Conservation (phyloP, 92 coral and sea anemone genomes). For the Nematostella vectensis region DNA sequence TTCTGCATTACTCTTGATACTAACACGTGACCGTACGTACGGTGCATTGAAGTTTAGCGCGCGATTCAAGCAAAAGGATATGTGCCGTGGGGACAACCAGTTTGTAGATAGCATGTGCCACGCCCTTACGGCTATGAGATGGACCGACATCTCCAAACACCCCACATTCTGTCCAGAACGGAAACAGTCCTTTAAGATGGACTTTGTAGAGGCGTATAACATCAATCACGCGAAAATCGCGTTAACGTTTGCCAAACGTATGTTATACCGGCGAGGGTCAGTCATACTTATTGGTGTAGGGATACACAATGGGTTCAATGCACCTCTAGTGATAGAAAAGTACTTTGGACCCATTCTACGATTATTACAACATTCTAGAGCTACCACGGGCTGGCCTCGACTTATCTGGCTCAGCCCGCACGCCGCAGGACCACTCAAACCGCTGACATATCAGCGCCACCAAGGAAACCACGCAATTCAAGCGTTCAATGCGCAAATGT, state of each 20-base stretch:
- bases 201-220: constrained; percentile 70
- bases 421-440: constrained; percentile 81
- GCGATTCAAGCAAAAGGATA: constrained; percentile 18
- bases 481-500: constrained; percentile 36
- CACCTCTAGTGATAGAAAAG: constrained; percentile 32
- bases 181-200: constrained; percentile 18
- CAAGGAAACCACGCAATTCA: constrained; percentile 59
- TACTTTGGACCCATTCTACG: constrained; percentile 58
- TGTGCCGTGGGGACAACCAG: constrained; percentile 69
- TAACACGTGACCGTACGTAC: constrained; percentile 53
- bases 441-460: constrained; percentile 36
- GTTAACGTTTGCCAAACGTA: constrained; percentile 27
- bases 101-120: constrained; percentile 82
- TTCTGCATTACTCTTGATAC: constrained; percentile 51
- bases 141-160: constrained; percentile 47
- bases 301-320: constrained; percentile 65
- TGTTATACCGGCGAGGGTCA: constrained; percentile 42
- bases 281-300: constrained; percentile 61
- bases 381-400: constrained; percentile 72
- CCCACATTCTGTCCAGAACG: constrained; percentile 49
- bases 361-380: constrained; percentile 18
- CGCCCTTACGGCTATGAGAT: constrained; percentile 56
- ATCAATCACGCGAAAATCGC: constrained; percentile 40
- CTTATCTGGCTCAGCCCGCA: constrained; percentile 71
- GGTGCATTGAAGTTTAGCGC: constrained; percentile 54